Conservation (phyloP, 2,888 invertebrate species). For the Drosophila helvetica region DNA sequence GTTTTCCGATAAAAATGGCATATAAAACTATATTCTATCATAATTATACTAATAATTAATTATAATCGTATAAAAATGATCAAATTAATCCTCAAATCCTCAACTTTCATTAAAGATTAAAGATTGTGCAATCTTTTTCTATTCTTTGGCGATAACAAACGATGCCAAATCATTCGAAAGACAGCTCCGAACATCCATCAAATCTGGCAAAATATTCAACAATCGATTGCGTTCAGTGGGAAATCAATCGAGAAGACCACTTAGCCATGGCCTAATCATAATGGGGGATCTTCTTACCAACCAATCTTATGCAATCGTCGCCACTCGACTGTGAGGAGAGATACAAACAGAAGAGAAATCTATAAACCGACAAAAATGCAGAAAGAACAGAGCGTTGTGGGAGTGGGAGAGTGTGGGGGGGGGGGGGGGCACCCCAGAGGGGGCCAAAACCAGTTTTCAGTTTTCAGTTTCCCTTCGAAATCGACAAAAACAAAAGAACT, state of each 20-base stretch:
- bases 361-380: neutral
- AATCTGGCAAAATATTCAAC: conserved; percentile 18
- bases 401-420: neutral
- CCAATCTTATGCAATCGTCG: conserved; percentile 33
- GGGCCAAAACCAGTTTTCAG: conserved; percentile 60
- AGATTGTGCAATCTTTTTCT: neutral
- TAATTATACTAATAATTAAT: neutral
- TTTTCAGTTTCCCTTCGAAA: conserved; percentile 47
- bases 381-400: conserved; percentile 1
- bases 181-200: conserved; percentile 36
- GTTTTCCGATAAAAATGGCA: too few relatives aligned
- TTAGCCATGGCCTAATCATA: conserved; percentile 40
- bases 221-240: conserved; percentile 37
- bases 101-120: conserved; percentile 6
- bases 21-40: neutral
- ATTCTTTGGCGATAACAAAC: conserved; percentile 21
- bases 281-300: conserved; percentile 39
- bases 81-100: conserved; percentile 6
- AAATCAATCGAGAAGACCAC: conserved; percentile 45
- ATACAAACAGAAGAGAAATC: conserved; percentile 30
- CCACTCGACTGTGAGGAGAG: conserved; percentile 36
- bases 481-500: conserved; percentile 52
- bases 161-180: conserved; percentile 31
- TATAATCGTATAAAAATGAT: neutral
- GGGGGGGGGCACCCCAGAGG: too few relatives aligned